phyloP scores from a whole-genome alignment of 2,888 invertebrate species.

The Parasteatoda lunata region DNA sequence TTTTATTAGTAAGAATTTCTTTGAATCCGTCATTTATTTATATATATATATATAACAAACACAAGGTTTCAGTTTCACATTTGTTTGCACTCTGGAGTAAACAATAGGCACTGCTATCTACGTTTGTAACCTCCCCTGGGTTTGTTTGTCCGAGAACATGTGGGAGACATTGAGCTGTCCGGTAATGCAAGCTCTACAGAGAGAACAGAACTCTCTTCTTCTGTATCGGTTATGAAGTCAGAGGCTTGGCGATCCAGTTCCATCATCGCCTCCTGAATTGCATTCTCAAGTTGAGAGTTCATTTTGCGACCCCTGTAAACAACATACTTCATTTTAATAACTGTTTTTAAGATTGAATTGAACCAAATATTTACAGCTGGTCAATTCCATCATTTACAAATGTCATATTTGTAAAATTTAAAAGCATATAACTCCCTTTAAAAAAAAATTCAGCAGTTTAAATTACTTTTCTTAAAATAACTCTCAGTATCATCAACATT shows the following conservation, averaged over 20 bases:
- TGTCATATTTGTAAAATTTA: too few species aligned
- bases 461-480: too few species aligned
- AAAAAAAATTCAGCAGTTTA: too few species aligned
- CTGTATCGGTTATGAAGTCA: constrained; percentile 36
- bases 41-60: constrained; percentile 43
- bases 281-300: constrained; percentile 90
- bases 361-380: too few species aligned
- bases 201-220: constrained; percentile 24
- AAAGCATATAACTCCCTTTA: too few species aligned
- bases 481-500: too few species aligned
- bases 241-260: constrained; percentile 80
- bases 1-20: constrained; percentile 36
- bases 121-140: constrained; percentile 43
- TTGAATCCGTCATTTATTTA: constrained; percentile 31
- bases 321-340: background rate
- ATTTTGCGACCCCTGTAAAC: constrained; percentile 90
- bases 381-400: too few species aligned
- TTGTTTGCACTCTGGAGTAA: background rate
- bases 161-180: constrained; percentile 25
- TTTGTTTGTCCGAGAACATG: constrained; percentile 38
- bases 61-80: constrained; percentile 20
- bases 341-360: too few species aligned
- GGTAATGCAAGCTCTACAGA: constrained; percentile 28
- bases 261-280: constrained; percentile 93
- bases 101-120: constrained; percentile 54